Base-by-base conservation (phyloP, 2,113 vertebrate genomes). In the Nerophis ophidion region DNA sequence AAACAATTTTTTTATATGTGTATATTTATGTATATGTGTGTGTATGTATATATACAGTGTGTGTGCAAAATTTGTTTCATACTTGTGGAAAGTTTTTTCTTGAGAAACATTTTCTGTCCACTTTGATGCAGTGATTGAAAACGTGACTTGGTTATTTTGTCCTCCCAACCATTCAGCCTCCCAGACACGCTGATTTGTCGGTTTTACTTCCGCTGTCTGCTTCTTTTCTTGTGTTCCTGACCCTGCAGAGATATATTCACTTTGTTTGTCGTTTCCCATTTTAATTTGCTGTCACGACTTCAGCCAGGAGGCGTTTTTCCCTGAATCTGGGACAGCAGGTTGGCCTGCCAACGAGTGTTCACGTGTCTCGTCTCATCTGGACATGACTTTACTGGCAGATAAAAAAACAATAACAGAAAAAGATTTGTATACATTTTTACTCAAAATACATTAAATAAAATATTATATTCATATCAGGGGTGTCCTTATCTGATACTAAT, bases 301-400 rank as follows among this genome's bases (percentile, higher is more conserved):
- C 48, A 68, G 73, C 80, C 69, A 67, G 47, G 34, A 74, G 70
- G 71, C 60, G 38, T 69, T 74, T 67, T 64, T 7, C n/a, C 16
- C 19, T 57, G 65, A 78, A 85, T 79, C 67, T 81, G 61, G 80
- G 79, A 57, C 81, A 72, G 71, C 47, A 35, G 9, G 57, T 63
- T 38, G 17, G 38, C 54, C 10, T 56, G 36, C 16, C 42, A 17
- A 7, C 16, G 9, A n/a, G 11, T 40, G 53, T 12, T n/a, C 26
- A 3, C 5, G 7, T 53, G 53, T 38, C 50, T 34, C 6, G 8
- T 50, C 26, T 54, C 12, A 35, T 15, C 52, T 16, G 36, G 8
- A 38, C 13, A 16, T 1, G 16, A 16, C 5, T 10, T 56, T 40
- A n/a, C 8, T 40, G 16, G 17, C 7, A 40, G 10, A 40, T 35